These are phyloP conservation scores for Phymorhynchus buccinoides DNA, from an alignment of 1,140 invertebrate genomes.

Conservation along the genomic window DNA sequence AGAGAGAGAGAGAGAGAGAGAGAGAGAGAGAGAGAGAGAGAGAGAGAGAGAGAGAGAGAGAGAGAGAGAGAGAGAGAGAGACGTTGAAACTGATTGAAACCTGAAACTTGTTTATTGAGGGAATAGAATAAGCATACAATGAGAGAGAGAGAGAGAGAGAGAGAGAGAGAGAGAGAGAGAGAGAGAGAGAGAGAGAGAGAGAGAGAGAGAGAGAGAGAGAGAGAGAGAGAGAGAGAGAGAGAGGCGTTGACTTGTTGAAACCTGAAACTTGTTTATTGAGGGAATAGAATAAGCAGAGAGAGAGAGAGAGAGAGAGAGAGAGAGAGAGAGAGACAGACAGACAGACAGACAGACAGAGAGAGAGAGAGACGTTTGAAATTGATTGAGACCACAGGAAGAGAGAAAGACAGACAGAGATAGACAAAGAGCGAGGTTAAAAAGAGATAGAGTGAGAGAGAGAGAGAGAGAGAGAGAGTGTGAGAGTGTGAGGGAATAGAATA, in stretches of 20 bases:
- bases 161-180: neutral
- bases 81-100: no score
- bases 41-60: constrained; percentile 8
- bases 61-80: neutral
- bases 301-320: neutral
- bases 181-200: constrained; percentile 22
- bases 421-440: neutral
- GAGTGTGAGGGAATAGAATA: neutral
- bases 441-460: neutral
- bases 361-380: neutral
- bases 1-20: constrained; percentile 25
- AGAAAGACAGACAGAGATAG: neutral
- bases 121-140: neutral
- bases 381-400: neutral
- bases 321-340: neutral
- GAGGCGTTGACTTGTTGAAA: neutral
- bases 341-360: neutral
- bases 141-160: constrained; percentile 10
- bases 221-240: constrained; percentile 16
- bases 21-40: neutral
- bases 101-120: no score
- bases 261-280: no score
- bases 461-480: neutral
- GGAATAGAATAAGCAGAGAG: neutral
- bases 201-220: neutral